A percentile compares a stretch with the other conserved stretches of the same genome.
These are phyloP conservation scores for Ips nitidus DNA, from an alignment of 1,140 invertebrate genomes.

Conservation along the genomic window DNA sequence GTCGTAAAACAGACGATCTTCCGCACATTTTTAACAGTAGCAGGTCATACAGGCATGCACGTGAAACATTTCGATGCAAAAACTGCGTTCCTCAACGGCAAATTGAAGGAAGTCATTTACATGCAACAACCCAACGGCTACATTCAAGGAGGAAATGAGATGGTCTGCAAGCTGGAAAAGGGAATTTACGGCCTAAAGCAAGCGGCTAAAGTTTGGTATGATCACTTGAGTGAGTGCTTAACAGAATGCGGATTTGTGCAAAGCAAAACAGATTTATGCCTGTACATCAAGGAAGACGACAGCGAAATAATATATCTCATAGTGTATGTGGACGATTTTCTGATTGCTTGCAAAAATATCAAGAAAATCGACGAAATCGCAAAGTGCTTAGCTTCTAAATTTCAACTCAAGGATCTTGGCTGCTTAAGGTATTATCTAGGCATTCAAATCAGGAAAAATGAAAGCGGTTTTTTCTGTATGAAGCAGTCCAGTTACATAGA, in stretches of 20 bases:
- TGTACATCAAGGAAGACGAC: constrained; percentile 2
- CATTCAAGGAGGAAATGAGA: constrained; percentile 15
- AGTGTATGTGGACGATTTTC: constrained; percentile 24
- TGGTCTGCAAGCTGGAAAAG: constrained; percentile 44
- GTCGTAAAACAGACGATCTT: constrained; percentile 34
- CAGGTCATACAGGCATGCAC: constrained; percentile 18
- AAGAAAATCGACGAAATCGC: constrained; percentile 4
- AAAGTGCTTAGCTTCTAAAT: background rate
- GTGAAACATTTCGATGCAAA: constrained; percentile 38
- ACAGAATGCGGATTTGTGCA: background rate
- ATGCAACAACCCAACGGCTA: constrained; percentile 32
- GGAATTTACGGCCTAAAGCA: constrained; percentile 45
- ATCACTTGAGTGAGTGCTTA: constrained; percentile 13
- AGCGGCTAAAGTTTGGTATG: constrained; percentile 46
- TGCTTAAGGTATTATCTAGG: constrained; percentile 13
- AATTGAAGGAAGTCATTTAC: constrained; percentile 39
- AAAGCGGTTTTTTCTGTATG: constrained; percentile 6
- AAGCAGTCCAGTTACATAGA: constrained; percentile 13
- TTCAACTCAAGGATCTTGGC: constrained; percentile 16
- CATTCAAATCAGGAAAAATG: background rate
- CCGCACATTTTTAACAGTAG: constrained; percentile 25
- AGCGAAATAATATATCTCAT: constrained; percentile 9
- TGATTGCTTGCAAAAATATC: constrained; percentile 12
- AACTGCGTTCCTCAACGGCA: constrained; percentile 38
- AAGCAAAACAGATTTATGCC: constrained; percentile 11